These are phyloP conservation scores for Phortica okadai DNA, from an alignment of 2,888 invertebrate species.

Conservation along the genomic window DNA sequence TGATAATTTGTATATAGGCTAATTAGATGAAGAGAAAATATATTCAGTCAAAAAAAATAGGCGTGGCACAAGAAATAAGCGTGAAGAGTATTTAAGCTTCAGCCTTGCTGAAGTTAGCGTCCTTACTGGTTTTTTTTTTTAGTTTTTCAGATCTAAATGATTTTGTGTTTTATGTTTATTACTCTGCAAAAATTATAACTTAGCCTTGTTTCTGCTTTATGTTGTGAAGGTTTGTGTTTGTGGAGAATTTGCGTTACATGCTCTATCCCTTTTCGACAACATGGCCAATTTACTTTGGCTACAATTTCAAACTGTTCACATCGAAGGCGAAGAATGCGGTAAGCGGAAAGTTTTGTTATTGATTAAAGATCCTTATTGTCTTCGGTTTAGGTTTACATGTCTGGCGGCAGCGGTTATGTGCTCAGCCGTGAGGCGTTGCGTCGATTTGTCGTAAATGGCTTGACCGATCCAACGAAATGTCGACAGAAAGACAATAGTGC, in stretches of 20 bases:
- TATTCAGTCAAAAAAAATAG: too few relatives aligned
- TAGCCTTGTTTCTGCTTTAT: not conserved
- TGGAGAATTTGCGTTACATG: conserved; percentile 95
- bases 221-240: conserved; percentile 79
- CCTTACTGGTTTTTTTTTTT: too few relatives aligned
- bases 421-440: conserved; percentile 86
- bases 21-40: too few relatives aligned
- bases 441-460: conserved; percentile 84
- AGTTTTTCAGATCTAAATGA: too few relatives aligned
- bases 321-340: conserved; percentile 48
- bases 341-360: conserved; percentile 67
- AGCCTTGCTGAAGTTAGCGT: too few relatives aligned
- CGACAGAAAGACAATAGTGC: conserved; percentile 77
- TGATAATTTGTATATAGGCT: too few relatives aligned
- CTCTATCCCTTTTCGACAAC: conserved; percentile 83
- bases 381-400: conserved; percentile 85
- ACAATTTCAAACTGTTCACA: conserved; percentile 86
- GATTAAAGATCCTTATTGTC: conserved; percentile 62
- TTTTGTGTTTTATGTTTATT: too few relatives aligned
- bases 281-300: conserved; percentile 90
- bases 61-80: too few relatives aligned
- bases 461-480: conserved; percentile 80
- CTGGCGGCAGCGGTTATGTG: conserved; percentile 94
- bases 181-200: not conserved
- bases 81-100: too few relatives aligned